Evolutionary conservation across 2,888 invertebrate genomes (phyloP).

Genomic region (Dryocosmus kuriphilus): DNA sequence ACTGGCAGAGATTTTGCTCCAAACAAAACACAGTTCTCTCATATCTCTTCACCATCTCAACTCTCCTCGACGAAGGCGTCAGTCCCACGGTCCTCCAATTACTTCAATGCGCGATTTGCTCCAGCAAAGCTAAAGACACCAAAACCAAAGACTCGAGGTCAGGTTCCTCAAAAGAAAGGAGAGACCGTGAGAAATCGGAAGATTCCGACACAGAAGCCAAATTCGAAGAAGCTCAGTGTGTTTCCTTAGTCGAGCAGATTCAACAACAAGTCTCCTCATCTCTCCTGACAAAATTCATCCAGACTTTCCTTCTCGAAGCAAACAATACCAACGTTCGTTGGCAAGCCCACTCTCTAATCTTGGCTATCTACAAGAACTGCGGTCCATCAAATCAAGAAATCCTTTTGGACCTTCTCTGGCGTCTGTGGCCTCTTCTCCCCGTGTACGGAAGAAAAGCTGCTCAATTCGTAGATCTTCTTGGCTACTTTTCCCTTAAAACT

Average conservation of each 20-base stretch:
- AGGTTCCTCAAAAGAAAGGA: slow-evolving; percentile 76
- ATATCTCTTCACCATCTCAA: slow-evolving; percentile 90
- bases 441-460: slow-evolving; percentile 95
- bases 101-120: slow-evolving; percentile 92
- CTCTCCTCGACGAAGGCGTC: slow-evolving; percentile 91
- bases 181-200: slow-evolving; percentile 84
- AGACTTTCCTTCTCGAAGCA: slow-evolving; percentile 94
- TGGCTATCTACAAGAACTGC: slow-evolving; percentile 93
- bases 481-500: slow-evolving; percentile 94
- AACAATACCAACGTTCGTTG: slow-evolving; percentile 95
- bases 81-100: slow-evolving; percentile 94
- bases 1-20: slow-evolving; percentile 95
- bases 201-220: slow-evolving; percentile 83
- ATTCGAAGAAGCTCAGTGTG: slow-evolving; percentile 84
- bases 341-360: slow-evolving; percentile 94
- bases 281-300: slow-evolving; percentile 84
- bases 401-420: slow-evolving; percentile 92
- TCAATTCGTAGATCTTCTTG: slow-evolving; percentile 97
- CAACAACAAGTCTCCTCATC: slow-evolving; percentile 81
- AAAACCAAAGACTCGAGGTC: slow-evolving; percentile 71
- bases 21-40: slow-evolving; percentile 88
- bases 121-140: slow-evolving; percentile 71
- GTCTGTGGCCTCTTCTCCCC: slow-evolving; percentile 93
- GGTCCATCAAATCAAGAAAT: slow-evolving; percentile 87
- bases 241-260: slow-evolving; percentile 84